A percentile compares a stretch with the other conserved stretches of the same genome.
These are phyloP conservation scores for Bombus cullumanus DNA, from an alignment of 1,140 invertebrate genomes.

Conservation along the genomic window DNA sequence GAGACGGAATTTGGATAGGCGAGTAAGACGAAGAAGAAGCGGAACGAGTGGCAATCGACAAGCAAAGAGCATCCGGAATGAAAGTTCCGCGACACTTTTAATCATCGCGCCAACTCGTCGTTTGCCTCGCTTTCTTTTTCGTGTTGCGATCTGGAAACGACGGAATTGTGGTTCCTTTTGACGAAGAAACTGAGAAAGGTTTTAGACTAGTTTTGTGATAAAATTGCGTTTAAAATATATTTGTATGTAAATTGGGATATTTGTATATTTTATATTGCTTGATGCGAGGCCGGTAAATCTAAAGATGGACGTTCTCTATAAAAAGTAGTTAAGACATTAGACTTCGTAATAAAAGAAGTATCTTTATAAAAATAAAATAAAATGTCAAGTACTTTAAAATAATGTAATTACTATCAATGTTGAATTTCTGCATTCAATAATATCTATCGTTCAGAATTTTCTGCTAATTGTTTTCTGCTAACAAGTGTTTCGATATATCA, in stretches of 20 bases:
- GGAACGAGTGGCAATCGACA: constrained; percentile 39
- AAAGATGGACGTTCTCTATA: background rate
- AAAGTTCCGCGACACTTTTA: constrained; percentile 19
- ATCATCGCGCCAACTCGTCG: constrained; percentile 27
- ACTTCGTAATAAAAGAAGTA: too few species aligned
- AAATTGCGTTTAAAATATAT: background rate
- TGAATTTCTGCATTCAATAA: background rate
- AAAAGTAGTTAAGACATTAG: too few species aligned
- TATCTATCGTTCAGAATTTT: too few species aligned
- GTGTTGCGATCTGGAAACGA: background rate
- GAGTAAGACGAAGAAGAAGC: constrained; percentile 3
- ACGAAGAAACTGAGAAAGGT: too few species aligned
- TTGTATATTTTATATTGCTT: background rate
- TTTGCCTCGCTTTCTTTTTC: background rate
- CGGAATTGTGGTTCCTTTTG: background rate
- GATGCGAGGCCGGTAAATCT: too few species aligned
- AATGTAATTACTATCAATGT: background rate
- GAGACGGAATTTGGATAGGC: constrained; percentile 11
- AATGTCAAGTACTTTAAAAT: background rate
- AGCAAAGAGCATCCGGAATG: background rate
- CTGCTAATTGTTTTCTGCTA: too few species aligned
- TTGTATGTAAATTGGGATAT: background rate
- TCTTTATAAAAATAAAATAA: too few species aligned
- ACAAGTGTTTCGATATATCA: too few species aligned
- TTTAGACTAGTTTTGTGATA: background rate